Percentiles rank a stretch among this genome's conserved stretches.
Evolutionary conservation across 2,888 invertebrate species (phyloP).

Genomic region (Rhingia rostrata): DNA sequence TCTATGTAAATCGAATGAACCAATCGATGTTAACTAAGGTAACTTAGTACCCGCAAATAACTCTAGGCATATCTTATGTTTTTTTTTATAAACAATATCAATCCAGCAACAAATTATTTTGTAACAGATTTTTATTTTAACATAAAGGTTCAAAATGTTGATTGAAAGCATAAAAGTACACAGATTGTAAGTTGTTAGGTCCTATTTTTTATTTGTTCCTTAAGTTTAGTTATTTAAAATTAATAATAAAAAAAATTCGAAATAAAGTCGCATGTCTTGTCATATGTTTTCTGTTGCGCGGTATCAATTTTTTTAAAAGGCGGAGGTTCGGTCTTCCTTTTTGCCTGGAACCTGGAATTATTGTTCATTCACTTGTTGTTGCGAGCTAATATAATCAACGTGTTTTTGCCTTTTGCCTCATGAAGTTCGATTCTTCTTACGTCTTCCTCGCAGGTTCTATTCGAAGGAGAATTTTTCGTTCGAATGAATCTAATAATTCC

Average conservation of each 20-base stretch:
- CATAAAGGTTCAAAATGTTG: constrained; percentile 15
- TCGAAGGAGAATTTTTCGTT: too few species aligned
- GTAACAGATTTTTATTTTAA: constrained; percentile 35
- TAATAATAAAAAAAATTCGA: constrained; percentile 44
- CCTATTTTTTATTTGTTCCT: constrained; percentile 48
- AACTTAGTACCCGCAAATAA: constrained; percentile 27
- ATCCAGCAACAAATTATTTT: constrained; percentile 41
- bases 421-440: too few species aligned
- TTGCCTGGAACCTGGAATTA: too few species aligned
- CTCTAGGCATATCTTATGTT: constrained; percentile 27
- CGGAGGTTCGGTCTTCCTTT: too few species aligned
- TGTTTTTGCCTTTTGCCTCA: too few species aligned
- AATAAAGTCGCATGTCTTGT: too few species aligned
- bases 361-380: too few species aligned
- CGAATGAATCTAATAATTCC: too few species aligned
- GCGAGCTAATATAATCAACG: too few species aligned
- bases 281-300: too few species aligned
- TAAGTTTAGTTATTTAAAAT: constrained; percentile 63
- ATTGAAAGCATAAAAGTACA: constrained; percentile 38
- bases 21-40: constrained; percentile 43
- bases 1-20: constrained; percentile 76
- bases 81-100: constrained; percentile 26
- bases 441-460: too few species aligned
- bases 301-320: too few species aligned
- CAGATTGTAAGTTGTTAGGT: constrained; percentile 61